phyloP scores from a whole-genome alignment of 2,113 vertebrate species.

The Argyrosomus japonicus region DNA sequence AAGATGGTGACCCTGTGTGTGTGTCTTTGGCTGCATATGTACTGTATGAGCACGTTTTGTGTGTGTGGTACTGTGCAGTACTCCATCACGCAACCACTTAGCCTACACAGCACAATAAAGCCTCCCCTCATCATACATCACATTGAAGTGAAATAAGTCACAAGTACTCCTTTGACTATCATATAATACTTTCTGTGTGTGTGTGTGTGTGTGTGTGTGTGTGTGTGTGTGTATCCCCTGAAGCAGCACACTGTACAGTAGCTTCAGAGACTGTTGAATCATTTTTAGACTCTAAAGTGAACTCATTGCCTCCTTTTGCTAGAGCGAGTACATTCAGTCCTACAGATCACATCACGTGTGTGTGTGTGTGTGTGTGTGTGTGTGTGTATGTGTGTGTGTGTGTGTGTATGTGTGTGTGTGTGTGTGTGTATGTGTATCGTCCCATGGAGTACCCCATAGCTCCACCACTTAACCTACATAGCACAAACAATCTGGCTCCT shows the following conservation, averaged over 20 bases:
- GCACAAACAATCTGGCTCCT: constrained; percentile 48
- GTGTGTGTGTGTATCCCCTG: constrained; percentile 6
- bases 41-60: background rate
- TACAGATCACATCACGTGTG: constrained; percentile 26
- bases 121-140: background rate
- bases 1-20: background rate
- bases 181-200: background rate
- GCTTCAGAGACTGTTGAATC: constrained; percentile 10
- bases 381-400: constrained; percentile 9
- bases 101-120: background rate
- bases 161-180: background rate
- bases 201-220: background rate
- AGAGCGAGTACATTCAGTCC: constrained; percentile 12
- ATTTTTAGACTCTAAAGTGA: constrained; percentile 23
- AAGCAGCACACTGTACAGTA: constrained; percentile 14
- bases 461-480: constrained; percentile 68
- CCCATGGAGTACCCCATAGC: constrained; percentile 21
- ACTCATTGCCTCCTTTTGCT: constrained; percentile 25
- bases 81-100: background rate
- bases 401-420: constrained; percentile 13
- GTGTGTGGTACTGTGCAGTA: background rate
- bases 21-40: background rate
- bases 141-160: background rate
- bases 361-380: background rate
- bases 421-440: background rate